Percentiles rank a stretch among this genome's conserved stretches.
These are phyloP conservation scores for Oreochromis tanganicae DNA, from an alignment of 2,113 vertebrate species.

Conservation along the genomic window DNA sequence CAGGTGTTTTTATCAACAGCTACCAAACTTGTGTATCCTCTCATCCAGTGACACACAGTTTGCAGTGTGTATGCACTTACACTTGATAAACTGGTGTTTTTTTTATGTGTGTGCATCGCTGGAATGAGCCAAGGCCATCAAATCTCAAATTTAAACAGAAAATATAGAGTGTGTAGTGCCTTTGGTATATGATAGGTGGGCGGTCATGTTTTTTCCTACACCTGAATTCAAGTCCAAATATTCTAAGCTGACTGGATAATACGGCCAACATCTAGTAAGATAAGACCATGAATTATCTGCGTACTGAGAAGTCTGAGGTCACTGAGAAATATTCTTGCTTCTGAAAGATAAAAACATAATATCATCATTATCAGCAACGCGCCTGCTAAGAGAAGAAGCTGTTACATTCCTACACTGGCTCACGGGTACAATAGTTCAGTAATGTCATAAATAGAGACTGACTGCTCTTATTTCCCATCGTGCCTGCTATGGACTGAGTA, in stretches of 20 bases:
- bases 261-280: background rate
- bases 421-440: background rate
- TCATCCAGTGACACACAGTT: background rate
- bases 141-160: background rate
- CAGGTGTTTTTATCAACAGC: background rate
- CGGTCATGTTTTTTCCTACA: background rate
- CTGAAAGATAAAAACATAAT: background rate
- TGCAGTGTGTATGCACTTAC: fast-evolving
- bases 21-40: background rate
- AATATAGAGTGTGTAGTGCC: background rate
- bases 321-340: background rate
- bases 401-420: background rate
- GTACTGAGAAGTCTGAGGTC: background rate
- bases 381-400: background rate
- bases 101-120: fast-evolving
- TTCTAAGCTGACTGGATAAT: background rate
- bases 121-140: background rate
- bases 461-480: background rate
- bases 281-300: background rate
- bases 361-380: background rate
- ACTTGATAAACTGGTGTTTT: background rate
- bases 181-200: background rate
- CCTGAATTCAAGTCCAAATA: background rate
- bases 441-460: background rate
- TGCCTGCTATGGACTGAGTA: background rate